Percentiles rank a stretch among this genome's conserved stretches.
These are phyloP conservation scores for Tychaedon coryphoeus DNA, from an alignment of 2,113 vertebrate genomes.

Conservation along the genomic window DNA sequence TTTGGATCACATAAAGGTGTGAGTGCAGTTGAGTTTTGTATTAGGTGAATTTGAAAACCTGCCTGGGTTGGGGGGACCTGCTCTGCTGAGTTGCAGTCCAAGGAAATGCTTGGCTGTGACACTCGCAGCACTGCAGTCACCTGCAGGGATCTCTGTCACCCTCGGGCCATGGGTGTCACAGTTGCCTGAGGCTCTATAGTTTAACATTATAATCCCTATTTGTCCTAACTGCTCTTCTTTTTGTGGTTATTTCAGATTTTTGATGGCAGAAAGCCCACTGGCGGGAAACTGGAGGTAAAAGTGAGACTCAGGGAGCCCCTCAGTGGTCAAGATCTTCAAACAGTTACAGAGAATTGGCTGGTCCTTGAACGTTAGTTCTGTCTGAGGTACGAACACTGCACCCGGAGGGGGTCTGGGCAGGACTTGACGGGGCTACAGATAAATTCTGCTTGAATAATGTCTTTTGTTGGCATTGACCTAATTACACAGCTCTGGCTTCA, in stretches of 20 bases:
- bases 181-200: background rate
- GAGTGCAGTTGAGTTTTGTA: background rate
- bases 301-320: constrained; percentile 91
- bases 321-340: constrained; percentile 88
- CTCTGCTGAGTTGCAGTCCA: background rate
- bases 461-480: background rate
- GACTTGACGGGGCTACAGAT: background rate
- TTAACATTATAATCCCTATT: accelerated
- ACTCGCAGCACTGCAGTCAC: background rate
- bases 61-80: background rate
- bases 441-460: background rate
- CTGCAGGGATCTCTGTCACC: background rate
- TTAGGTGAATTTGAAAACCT: background rate
- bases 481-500: background rate
- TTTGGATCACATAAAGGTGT: accelerated
- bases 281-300: constrained; percentile 91
- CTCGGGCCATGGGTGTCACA: accelerated
- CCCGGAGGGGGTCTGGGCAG: background rate
- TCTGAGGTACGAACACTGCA: background rate
- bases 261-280: constrained; percentile 91
- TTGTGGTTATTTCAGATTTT: constrained; percentile 80
- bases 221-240: background rate
- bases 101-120: background rate
- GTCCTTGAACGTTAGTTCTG: constrained; percentile 78
- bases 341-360: constrained; percentile 89